Evolutionary conservation across 2,797 vertebrate genomes (phyloP).

Genomic region (Cephalopachus bancanus): DNA sequence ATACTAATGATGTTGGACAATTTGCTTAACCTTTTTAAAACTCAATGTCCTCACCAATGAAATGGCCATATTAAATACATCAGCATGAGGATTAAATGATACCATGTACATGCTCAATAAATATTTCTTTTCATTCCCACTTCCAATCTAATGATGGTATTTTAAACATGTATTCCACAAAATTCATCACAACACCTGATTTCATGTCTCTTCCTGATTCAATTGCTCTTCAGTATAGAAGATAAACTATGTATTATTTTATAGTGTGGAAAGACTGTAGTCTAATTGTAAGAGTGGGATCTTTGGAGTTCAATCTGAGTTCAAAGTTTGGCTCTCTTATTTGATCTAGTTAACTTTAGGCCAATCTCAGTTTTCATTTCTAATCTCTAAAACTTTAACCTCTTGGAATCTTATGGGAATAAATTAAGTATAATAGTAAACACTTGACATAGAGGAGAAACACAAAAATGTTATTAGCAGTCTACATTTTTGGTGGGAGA

Average conservation of each 20-base stretch:
- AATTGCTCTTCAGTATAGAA: not conserved
- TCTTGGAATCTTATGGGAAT: not conserved
- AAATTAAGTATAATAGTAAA: not conserved
- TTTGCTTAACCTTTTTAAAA: not conserved
- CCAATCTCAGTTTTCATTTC: not conserved
- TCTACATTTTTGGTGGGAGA: not conserved
- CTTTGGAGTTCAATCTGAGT: not conserved
- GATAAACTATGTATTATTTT: not conserved
- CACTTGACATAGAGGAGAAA: not conserved
- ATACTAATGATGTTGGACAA: not conserved
- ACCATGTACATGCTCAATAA: not conserved
- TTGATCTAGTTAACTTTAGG: not conserved
- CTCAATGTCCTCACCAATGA: not conserved
- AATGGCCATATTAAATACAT: not conserved
- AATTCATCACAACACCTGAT: not conserved
- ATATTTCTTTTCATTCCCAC: not conserved
- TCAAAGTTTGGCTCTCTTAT: not conserved
- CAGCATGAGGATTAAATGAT: constrained; percentile 19
- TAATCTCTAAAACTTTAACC: not conserved
- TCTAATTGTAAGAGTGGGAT: not conserved
- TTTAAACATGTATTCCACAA: not conserved
- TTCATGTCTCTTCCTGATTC: not conserved
- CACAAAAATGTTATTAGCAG: not conserved
- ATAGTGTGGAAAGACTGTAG: not conserved
- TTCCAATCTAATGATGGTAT: not conserved